Evolutionary conservation across 2,888 invertebrate species (phyloP), one percentile per base, ranked within the genome.

Genomic region (Parnassius glacialis): DNA sequence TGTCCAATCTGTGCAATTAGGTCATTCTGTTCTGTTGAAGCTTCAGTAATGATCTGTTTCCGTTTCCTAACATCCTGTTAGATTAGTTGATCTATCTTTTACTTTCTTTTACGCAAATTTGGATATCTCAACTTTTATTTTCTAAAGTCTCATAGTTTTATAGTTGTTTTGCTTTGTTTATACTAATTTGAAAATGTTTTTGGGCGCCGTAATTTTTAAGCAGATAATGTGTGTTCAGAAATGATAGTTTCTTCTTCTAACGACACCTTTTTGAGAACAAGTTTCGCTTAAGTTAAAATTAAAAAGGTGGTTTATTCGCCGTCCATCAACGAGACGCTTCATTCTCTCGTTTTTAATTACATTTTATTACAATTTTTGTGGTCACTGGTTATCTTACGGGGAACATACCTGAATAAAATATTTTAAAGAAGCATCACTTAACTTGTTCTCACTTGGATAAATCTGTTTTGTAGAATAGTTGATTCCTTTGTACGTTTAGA

Each of bases 1-100:
- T 88, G 83, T 85, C 89, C 89, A 81, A 81, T 87, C 83, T 87
- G 81, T 90, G 90, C 87, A 83, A 85, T 83, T 90, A 90, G 89
- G 89, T 87, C 89, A 86, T 90, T 84, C 85, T 87, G 83, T 90
- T 90, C 81, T 82, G 84, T 87, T 84, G 76, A 87, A 79, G 90
- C 90, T 91, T 90, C 84, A 77, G 78, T 82, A 68, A 72, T 67
- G 67, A 76, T 76, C 75, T 79, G 70, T 83, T 76, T 81, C 74
- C 73, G 66, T 70, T 74, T 74, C 84, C 81, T 84, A 69, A 77
- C 78, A 82, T 83, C 76, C 85, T 87, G 82, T 84, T 90, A 90
- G 90, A 73, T 82, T 86, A 84, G 85, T 72, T 64, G 68, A 67
- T 79, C 72, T 81, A 54, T 66, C 44, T 68, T 48, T 34, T 12